Evolutionary conservation across 1,140 invertebrate species (phyloP).

Genomic region (Pemphigus obesinymphae): DNA sequence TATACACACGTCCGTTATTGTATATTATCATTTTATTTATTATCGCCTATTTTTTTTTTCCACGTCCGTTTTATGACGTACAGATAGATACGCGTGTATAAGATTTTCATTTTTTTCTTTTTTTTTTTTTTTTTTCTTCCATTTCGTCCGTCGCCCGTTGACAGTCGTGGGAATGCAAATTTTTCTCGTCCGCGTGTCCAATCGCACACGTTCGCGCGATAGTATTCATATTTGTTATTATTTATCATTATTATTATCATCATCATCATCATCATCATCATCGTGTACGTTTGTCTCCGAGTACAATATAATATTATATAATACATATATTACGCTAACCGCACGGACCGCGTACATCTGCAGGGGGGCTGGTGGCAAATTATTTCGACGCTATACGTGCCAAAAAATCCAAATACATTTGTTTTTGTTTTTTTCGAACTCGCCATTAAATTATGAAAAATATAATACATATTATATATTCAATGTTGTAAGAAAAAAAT

Average conservation of each 20-base stretch:
- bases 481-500: too few species aligned
- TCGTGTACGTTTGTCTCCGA: background rate
- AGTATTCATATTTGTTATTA: background rate
- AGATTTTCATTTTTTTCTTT: background rate
- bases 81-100: background rate
- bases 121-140: background rate
- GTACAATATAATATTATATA: background rate
- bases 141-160: background rate
- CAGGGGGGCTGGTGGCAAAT: too few species aligned
- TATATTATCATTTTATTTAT: background rate
- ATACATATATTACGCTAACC: background rate
- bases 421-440: too few species aligned
- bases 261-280: too few species aligned
- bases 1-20: background rate
- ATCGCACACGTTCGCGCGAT: background rate
- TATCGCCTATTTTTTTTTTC: background rate
- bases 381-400: too few species aligned
- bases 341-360: too few species aligned
- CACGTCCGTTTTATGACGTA: too few species aligned
- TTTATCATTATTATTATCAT: background rate
- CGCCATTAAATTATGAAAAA: too few species aligned
- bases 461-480: too few species aligned
- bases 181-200: conserved; percentile 25
- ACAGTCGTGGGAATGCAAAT: conserved; percentile 34
- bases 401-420: too few species aligned